A percentile compares a stretch with the other conserved stretches of the same genome.
Evolutionary conservation across 1,140 invertebrate species (phyloP).

Genomic region (Hesperophylax magnus): DNA sequence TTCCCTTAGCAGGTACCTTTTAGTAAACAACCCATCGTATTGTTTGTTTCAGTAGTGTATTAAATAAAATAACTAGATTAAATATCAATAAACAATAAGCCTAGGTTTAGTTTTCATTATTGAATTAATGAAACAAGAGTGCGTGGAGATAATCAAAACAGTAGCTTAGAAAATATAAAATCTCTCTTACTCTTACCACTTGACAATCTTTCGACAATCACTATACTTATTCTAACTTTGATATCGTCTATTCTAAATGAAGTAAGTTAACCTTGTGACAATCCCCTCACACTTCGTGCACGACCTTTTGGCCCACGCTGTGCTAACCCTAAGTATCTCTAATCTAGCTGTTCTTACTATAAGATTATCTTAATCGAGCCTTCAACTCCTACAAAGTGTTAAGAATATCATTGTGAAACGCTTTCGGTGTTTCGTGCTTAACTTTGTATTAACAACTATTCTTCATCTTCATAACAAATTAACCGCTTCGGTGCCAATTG

Average conservation of each 20-base stretch:
- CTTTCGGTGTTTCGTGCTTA: conserved; percentile 16
- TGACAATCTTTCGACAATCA: conserved; percentile 58
- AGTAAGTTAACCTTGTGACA: conserved; percentile 46
- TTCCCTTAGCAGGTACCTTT: not conserved
- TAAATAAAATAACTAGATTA: conserved; percentile 17
- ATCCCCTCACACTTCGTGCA: conserved; percentile 51
- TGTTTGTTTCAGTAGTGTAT: not conserved
- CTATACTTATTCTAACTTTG: conserved; percentile 52
- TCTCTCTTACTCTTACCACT: conserved; percentile 56
- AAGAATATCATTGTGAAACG: not conserved
- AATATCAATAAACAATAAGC: conserved; percentile 28
- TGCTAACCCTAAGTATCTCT: conserved; percentile 45
- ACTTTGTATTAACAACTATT: not conserved
- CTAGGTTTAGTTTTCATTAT: conserved; percentile 55
- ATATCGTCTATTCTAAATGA: conserved; percentile 44
- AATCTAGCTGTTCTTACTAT: conserved; percentile 33
- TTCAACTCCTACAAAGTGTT: not conserved
- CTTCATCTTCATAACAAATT: not conserved
- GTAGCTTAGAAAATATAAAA: conserved; percentile 54
- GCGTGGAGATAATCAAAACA: conserved; percentile 58
- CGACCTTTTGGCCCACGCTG: conserved; percentile 44
- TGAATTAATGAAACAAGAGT: conserved; percentile 57
- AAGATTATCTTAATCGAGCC: not conserved
- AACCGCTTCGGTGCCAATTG: conserved; percentile 27
- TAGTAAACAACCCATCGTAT: not conserved